phyloP scores from a whole-genome alignment of 1,140 invertebrate species.

The Aphis craccivora region DNA sequence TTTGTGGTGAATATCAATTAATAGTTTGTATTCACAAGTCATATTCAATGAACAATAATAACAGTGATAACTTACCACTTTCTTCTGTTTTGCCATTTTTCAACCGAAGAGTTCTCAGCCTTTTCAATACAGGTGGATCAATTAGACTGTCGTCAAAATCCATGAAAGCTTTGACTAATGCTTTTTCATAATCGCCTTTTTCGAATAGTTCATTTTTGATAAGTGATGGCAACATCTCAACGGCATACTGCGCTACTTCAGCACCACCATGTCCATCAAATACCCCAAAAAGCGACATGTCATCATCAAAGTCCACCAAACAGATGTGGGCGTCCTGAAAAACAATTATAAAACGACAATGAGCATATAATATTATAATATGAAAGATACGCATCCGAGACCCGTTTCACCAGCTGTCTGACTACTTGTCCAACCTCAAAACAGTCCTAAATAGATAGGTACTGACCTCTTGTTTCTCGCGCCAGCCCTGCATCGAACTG shows the following conservation, averaged over 20 bases:
- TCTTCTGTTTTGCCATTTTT: conserved; percentile 52
- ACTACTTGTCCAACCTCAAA: no score
- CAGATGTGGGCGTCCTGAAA: conserved; percentile 94
- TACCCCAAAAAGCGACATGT: conserved; percentile 90
- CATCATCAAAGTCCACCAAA: conserved; percentile 82
- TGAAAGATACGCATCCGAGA: no score
- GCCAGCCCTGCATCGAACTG: conserved; percentile 98
- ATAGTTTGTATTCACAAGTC: not conserved
- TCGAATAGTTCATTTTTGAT: conserved; percentile 84
- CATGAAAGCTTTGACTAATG: conserved; percentile 88
- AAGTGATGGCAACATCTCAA: conserved; percentile 86
- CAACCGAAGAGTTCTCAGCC: conserved; percentile 71
- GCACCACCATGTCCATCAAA: conserved; percentile 97
- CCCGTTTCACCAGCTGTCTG: no score
- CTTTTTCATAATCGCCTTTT: conserved; percentile 76
- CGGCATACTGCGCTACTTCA: conserved; percentile 92
- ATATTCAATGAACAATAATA: not conserved
- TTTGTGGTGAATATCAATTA: not conserved
- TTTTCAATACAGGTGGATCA: conserved; percentile 75
- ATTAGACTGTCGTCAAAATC: conserved; percentile 88
- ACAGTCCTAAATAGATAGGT: no score
- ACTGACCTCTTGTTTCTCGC: conserved; percentile 91
- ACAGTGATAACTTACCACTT: not conserved
- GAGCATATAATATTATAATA: no score
- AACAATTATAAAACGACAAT: not conserved